A percentile compares a stretch with the other conserved stretches of the same genome.
Conservation (phyloP, 2,113 vertebrate genomes). For the Oryzias celebensis region DNA sequence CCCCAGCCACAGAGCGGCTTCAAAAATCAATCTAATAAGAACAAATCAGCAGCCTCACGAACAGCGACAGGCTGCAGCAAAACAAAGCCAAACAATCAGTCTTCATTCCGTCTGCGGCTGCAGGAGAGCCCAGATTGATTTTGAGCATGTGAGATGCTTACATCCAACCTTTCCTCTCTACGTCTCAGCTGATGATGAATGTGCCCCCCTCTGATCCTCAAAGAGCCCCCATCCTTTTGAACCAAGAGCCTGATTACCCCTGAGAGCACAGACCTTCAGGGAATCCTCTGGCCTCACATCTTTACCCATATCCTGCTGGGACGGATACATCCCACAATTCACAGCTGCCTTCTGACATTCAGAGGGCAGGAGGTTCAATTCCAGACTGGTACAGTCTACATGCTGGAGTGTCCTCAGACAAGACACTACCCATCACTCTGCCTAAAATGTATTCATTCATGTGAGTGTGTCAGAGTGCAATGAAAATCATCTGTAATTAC, state of each 20-base stretch:
- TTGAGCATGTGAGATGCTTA: conserved; percentile 41
- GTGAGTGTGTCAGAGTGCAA: no score
- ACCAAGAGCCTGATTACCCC: conserved; percentile 58
- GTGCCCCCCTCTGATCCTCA: conserved; percentile 24
- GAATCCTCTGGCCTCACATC: no score
- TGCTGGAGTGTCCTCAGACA: no score
- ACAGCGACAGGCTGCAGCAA: conserved; percentile 46
- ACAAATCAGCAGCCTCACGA: conserved; percentile 38
- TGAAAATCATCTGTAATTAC: no score
- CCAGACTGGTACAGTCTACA: no score
- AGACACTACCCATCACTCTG: no score
- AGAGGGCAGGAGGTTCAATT: no score
- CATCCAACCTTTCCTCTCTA: conserved; percentile 46
- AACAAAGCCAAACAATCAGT: conserved; percentile 54
- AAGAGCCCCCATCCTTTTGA: conserved; percentile 43
- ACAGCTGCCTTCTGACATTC: no score
- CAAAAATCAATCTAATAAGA: conserved; percentile 34
- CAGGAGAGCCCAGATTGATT: conserved; percentile 53
- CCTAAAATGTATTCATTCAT: no score
- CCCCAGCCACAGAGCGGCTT: conserved; percentile 16
- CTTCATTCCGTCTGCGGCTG: conserved; percentile 28
- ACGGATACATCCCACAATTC: no score
- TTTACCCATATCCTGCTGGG: no score
- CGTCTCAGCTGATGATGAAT: conserved; percentile 58
- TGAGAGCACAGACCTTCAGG: conserved; percentile 24